Conservation (phyloP, 2,888 invertebrate genomes). For the Spodoptera exigua region DNA sequence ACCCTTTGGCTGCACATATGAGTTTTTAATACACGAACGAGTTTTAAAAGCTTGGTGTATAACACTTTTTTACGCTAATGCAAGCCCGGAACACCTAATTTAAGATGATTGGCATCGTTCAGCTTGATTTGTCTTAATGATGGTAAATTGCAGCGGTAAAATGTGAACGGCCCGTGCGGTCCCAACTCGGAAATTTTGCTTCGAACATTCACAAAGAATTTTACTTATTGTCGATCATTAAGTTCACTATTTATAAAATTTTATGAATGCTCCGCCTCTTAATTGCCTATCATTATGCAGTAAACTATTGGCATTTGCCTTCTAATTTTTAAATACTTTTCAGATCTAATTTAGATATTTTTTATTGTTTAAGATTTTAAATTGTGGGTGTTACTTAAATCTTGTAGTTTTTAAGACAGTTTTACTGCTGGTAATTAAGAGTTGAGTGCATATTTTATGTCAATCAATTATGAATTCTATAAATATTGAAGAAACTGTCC, state of each 20-base stretch:
- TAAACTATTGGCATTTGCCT: slow-evolving; percentile 30
- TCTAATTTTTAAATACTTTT: slow-evolving; percentile 13
- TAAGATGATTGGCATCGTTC: slow-evolving; percentile 80
- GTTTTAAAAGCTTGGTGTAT: slow-evolving; percentile 68
- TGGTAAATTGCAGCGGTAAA: slow-evolving; percentile 80
- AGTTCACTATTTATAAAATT: slow-evolving; percentile 66
- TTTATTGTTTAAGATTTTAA: too few species aligned
- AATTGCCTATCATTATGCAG: slow-evolving; percentile 43
- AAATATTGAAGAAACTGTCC: too few species aligned
- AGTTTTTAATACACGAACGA: slow-evolving; percentile 74
- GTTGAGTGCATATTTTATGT: too few species aligned
- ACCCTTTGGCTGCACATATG: slow-evolving; percentile 62
- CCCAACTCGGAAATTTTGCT: slow-evolving; percentile 63
- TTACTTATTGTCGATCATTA: slow-evolving; percentile 71
- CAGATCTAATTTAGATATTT: slow-evolving; percentile 36
- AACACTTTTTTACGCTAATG: slow-evolving; percentile 85
- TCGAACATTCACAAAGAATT: slow-evolving; percentile 69
- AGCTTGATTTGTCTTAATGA: slow-evolving; percentile 84
- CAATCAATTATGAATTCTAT: too few species aligned
- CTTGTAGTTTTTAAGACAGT: too few species aligned
- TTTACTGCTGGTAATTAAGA: too few species aligned
- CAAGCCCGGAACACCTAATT: slow-evolving; percentile 81
- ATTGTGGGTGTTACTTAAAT: too few species aligned
- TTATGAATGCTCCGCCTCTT: slow-evolving; percentile 47
- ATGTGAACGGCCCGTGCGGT: slow-evolving; percentile 73